These are phyloP conservation scores for Myotis daubentonii DNA, from an alignment of 2,797 vertebrate species.

Conservation along the genomic window DNA sequence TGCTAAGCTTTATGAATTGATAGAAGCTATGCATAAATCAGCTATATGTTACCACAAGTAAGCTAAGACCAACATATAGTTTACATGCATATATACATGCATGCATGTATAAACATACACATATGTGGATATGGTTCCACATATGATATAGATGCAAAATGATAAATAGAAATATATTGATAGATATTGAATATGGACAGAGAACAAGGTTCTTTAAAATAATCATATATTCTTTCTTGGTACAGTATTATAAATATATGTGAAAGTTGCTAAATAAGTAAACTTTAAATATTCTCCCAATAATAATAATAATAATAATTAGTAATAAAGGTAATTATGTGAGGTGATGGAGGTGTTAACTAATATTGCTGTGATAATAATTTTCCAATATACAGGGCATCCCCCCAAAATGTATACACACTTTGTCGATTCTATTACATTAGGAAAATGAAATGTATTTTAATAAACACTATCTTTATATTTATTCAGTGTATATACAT, in stretches of 20 bases:
- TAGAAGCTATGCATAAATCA: background rate
- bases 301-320: background rate
- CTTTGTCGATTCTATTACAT: too few relatives aligned
- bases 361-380: background rate
- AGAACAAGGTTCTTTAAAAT: background rate
- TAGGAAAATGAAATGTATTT: too few relatives aligned
- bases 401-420: too few relatives aligned
- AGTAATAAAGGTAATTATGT: background rate
- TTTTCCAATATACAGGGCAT: background rate
- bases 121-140: rapidly evolving
- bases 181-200: background rate
- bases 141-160: background rate
- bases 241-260: background rate
- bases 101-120: background rate
- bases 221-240: background rate
- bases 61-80: background rate
- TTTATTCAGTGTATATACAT: too few relatives aligned
- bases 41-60: background rate
- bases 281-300: background rate
- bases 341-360: background rate
- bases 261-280: background rate
- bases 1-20: background rate
- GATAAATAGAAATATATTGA: background rate
- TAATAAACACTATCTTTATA: too few relatives aligned
- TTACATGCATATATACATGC: background rate